These are phyloP conservation scores for Cataglyphis altisquamis DNA, from an alignment of 2,888 invertebrate species.

Conservation along the genomic window DNA sequence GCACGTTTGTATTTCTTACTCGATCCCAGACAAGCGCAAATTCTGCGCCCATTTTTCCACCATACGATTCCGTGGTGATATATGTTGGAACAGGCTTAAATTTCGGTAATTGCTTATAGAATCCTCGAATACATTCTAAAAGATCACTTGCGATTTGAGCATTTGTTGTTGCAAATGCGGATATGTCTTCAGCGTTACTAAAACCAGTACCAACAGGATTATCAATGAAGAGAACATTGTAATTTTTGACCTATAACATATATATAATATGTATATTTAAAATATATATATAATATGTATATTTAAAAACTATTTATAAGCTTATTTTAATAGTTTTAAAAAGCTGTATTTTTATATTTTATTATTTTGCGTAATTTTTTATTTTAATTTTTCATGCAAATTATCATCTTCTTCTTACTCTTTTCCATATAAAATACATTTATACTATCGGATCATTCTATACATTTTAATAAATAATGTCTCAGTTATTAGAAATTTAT, in stretches of 20 bases:
- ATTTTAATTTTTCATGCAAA: neutral
- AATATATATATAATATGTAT: neutral
- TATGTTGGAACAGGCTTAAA: conserved; percentile 92
- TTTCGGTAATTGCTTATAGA: conserved; percentile 90
- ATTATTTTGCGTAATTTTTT: neutral
- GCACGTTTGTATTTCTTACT: conserved; percentile 81
- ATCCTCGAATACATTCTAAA: conserved; percentile 90
- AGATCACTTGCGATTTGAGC: conserved; percentile 92
- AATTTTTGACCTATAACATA: conserved; percentile 89
- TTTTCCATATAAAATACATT: neutral
- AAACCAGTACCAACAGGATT: conserved; percentile 96
- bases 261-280: neutral
- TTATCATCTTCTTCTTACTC: neutral
- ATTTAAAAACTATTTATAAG: neutral
- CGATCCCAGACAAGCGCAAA: conserved; percentile 89
- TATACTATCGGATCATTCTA: neutral
- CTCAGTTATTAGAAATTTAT: neutral
- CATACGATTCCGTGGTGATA: conserved; percentile 96
- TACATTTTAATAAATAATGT: neutral
- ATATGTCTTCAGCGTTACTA: conserved; percentile 90
- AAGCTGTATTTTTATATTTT: neutral
- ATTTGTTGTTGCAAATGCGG: conserved; percentile 88
- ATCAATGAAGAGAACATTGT: conserved; percentile 95
- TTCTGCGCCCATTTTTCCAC: conserved; percentile 96
- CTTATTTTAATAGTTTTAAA: neutral